These are phyloP conservation scores for Crocodylus rhombifer DNA, from an alignment of 2,797 vertebrate species.

Conservation along the genomic window DNA sequence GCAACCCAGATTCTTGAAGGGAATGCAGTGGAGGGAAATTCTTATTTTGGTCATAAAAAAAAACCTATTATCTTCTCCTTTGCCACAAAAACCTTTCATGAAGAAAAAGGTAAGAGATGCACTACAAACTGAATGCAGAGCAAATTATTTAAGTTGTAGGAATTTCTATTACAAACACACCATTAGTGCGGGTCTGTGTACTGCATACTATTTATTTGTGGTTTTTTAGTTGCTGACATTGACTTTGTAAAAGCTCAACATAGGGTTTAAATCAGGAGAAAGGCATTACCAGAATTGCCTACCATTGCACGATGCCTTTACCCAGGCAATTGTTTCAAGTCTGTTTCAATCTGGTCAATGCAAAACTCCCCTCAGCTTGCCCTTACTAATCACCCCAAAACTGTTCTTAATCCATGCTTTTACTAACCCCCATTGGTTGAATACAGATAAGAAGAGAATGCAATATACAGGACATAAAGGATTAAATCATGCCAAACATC, in stretches of 20 bases:
- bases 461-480: background rate
- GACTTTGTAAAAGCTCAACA: background rate
- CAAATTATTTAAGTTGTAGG: slow-evolving; percentile 8
- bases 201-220: background rate
- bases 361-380: background rate
- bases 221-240: background rate
- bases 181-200: background rate
- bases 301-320: background rate
- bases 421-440: background rate
- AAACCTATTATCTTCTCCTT: background rate
- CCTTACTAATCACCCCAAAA: background rate
- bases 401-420: background rate
- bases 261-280: background rate
- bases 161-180: background rate
- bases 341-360: background rate
- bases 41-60: background rate
- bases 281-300: background rate
- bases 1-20: background rate
- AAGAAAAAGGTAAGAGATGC: background rate
- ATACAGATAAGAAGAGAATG: background rate
- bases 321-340: background rate
- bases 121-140: background rate
- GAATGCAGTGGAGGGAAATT: background rate
- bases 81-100: background rate
- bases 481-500: background rate